Base-by-base conservation (phyloP, 2,888 invertebrate genomes). In the Selenia dentaria region DNA sequence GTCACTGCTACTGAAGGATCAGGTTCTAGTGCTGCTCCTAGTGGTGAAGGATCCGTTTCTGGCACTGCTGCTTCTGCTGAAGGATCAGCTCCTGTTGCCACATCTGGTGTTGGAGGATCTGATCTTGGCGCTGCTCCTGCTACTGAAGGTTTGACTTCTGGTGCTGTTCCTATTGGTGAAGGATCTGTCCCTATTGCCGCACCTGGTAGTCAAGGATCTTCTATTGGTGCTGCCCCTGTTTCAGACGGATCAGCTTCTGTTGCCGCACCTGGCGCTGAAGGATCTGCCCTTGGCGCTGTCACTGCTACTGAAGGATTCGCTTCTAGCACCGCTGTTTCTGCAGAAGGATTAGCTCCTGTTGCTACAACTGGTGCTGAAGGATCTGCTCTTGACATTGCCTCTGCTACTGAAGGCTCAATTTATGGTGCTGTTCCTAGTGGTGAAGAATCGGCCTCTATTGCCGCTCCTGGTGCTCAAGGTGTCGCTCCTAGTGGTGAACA, bases 201-300 rank as follows among this genome's bases (percentile, higher is more conserved):
- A 14, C 8, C 39, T 39, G 36, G 10, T 0, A 0, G 32, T 12
- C 49, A 4, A 0, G 10, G n/a, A 4, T 10, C 33, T 22, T 10
- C 44, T 6, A 6, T 27, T 35, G 14, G 2, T 25, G 9, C 10
- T 25, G 10, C 36, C 10, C 18, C 53, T 38, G 48, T 12, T n/a
- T 2, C 20, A 20, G 32, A 20, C n/a, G 22, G 12, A 11, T 10
- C 29, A 16, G 38, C 6, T 8, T 22, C 22, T 6, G 6, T 2
- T 22, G 22, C 6, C 6, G 16, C 25, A 6, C 0, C 40, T 16
- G 13, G 24, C 28, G 2, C 16, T 16, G 16, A 16, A 3, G 16
- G 16, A 16, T 6, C 13, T 13, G 8, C 29, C 12, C 2, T 12
- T 28, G 13, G 13, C 13, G 10, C 13, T 8, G 8, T 11, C 1